Evolutionary conservation across 2,113 vertebrate species (phyloP), one percentile per base, ranked within the genome.

Genomic region (Epinephelus fuscoguttatus): DNA sequence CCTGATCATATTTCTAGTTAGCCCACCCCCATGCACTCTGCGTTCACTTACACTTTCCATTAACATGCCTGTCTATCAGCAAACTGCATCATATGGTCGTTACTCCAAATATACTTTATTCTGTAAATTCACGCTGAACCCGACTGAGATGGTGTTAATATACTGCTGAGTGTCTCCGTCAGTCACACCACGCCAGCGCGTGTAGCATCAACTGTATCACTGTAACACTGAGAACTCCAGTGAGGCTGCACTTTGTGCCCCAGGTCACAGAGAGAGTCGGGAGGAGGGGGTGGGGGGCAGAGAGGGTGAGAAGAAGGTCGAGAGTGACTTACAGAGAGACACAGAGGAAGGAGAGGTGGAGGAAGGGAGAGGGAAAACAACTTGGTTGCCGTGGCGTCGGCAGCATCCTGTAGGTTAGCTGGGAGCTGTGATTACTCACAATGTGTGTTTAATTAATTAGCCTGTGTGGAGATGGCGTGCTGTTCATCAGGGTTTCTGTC

Each of bases 391-490:
- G 71, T 81, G 90, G 91, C 78, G 90, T 91, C 85, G 73, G 89
- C 90, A 92, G 94, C 89, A 93, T 93, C 88, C 88, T 89, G 90
- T 87, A 62, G 88, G 78, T 91, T 62, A n/a, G 75, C 84, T 86
- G 75, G 40, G 75, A 90, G 47, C 91, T 91, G 88, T 93, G 90
- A 94, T 92, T 93, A 87, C 84, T 86, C 81, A 76, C 89, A 78
- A 91, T 91, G 85, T 90, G 91, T 83, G 87, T 92, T 93, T 93
- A 90, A 92, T 94, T 94, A 95, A 95, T 96, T 94, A 94, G 89
- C 85, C 81, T 37, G 80, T 88, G 87, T 81, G 75, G 87, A 90
- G 92, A 70, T 61, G 37, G 61, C 83, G 50, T 89, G 90, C 87
- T 89, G 89, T 84, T 90, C 88, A 68, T 93, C 86, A 84, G 85